These are phyloP conservation scores for Clivina fossor DNA, from an alignment of 2,888 invertebrate species.

Conservation along the genomic window DNA sequence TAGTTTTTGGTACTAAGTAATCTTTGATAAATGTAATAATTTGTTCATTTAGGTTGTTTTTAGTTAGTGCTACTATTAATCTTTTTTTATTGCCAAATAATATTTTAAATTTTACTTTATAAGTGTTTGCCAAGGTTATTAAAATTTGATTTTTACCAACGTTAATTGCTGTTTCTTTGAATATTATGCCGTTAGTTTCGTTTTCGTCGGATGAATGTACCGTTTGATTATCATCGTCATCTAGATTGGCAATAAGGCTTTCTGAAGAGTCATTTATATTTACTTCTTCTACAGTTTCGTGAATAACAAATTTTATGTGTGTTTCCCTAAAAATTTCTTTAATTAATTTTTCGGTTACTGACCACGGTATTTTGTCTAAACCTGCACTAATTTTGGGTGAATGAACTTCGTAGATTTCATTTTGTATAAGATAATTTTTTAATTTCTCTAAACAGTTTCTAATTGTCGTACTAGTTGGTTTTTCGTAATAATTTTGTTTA, in stretches of 20 bases:
- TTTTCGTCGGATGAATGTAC: slow-evolving; percentile 20
- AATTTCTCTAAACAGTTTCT: too few species aligned
- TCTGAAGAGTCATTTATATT: slow-evolving; percentile 15
- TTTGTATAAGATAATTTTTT: too few species aligned
- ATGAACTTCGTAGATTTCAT: slow-evolving; percentile 10
- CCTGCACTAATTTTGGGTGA: slow-evolving; percentile 9
- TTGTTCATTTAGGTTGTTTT: slow-evolving; percentile 9
- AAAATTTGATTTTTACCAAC: slow-evolving; percentile 17
- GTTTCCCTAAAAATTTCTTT: slow-evolving; percentile 20
- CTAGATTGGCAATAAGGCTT: slow-evolving; percentile 19
- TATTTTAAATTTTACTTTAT: slow-evolving; percentile 4
- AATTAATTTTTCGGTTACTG: slow-evolving; percentile 7
- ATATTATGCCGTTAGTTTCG: slow-evolving; percentile 10
- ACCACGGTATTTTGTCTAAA: neutral
- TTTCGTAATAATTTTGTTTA: too few species aligned
- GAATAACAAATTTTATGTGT: slow-evolving; percentile 18
- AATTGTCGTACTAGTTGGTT: too few species aligned
- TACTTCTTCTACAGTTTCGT: slow-evolving; percentile 5
- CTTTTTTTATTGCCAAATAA: slow-evolving; percentile 15
- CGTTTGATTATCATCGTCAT: slow-evolving; percentile 7
- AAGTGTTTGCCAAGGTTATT: slow-evolving; percentile 15
- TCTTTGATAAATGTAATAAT: slow-evolving; percentile 15
- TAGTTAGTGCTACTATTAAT: slow-evolving; percentile 11
- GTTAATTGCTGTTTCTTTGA: slow-evolving; percentile 15
- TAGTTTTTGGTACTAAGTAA: slow-evolving; percentile 1